Base-by-base conservation (phyloP, 1,140 invertebrate species). In the Heliconius congener region DNA sequence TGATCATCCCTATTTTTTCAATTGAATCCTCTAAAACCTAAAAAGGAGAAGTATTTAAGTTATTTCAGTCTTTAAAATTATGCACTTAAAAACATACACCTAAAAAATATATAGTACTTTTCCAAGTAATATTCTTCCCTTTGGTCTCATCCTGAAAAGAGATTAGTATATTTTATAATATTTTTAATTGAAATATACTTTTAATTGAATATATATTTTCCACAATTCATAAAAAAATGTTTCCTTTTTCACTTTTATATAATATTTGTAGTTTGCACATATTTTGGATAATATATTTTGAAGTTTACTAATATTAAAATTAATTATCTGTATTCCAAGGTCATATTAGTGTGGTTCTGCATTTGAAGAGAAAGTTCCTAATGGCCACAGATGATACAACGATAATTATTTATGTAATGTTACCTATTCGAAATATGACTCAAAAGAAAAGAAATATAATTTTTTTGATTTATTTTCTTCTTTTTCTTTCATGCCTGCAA, bases 1-100 rank as follows among this genome's bases (percentile, higher is more conserved):
- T 74, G 79, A 76, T 13, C 18, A 73, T 78, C 55, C 57, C 30
- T 57, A 57, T 84, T 76, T 82, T 86, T 52, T 85, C 80, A 9
- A 78, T 27, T 52, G 76, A 76, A 39, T 85, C 74, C 71, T 78
- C 82, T 46, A 85, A 66, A n/a, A 85, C 78, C 90, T 91, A 79
- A 46, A 88, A 88, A n/a, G 46, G 79, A 83, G 73, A 80, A 75
- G 71, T 46, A 66, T 37, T 55, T 71, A 30, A 30, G 30, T 27
- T 27, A 66, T 11, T 66, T 66, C n/a, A 2, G 1, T 66, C 9
- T 30, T 5, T 66, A 66, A 1, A 66, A 16, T 66, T 16, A 66
- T 30, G 27, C n/a, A 66, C 8, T 57, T 30, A 66, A 46, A 46
- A 46, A 46, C 0, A 46, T 16, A 46, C 42, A 46, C 42, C 16